Percentiles rank a stretch among this genome's conserved stretches.
Conservation (phyloP, 2,888 invertebrate species). For the Meliscaeva auricollis region DNA sequence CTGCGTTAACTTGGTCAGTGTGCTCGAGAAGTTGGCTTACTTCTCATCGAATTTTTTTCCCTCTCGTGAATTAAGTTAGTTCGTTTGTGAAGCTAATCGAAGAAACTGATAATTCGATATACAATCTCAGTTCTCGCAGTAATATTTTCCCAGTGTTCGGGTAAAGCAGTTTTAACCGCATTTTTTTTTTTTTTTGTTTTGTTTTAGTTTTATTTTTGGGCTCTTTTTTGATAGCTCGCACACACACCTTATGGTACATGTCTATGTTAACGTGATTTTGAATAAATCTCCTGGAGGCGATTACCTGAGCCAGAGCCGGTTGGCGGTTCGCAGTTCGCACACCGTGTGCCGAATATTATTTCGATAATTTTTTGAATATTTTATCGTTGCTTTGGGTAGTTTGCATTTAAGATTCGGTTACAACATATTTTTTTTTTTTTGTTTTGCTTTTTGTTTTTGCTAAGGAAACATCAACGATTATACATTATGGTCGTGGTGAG, state of each 20-base stretch:
- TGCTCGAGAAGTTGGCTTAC: slow-evolving; percentile 64
- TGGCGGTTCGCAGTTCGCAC: slow-evolving; percentile 57
- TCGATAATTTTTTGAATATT: slow-evolving; percentile 66
- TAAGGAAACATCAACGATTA: neutral
- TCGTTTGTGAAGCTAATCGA: slow-evolving; percentile 8
- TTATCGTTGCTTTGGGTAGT: slow-evolving; percentile 42
- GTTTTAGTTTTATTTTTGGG: neutral
- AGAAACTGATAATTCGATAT: slow-evolving; percentile 25
- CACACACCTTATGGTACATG: slow-evolving; percentile 33
- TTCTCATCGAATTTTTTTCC: slow-evolving; percentile 45
- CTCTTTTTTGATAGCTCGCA: neutral
- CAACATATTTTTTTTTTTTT: slow-evolving; percentile 5
- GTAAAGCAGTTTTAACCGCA: slow-evolving; percentile 55
- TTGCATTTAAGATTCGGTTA: slow-evolving; percentile 59
- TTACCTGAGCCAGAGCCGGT: slow-evolving; percentile 62
- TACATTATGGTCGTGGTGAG: slow-evolving; percentile 20
- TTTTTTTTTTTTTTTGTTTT: slow-evolving; percentile 1
- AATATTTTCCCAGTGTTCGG: slow-evolving; percentile 59
- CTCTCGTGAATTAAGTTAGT: neutral
- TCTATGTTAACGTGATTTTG: slow-evolving; percentile 57
- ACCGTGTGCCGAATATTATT: slow-evolving; percentile 68
- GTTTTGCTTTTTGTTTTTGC: neutral
- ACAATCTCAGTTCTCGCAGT: slow-evolving; percentile 18
- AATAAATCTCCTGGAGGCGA: slow-evolving; percentile 57
- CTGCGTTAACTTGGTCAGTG: slow-evolving; percentile 80